phyloP scores from a whole-genome alignment of 2,113 vertebrate genomes.

The Poecilia latipinna region DNA sequence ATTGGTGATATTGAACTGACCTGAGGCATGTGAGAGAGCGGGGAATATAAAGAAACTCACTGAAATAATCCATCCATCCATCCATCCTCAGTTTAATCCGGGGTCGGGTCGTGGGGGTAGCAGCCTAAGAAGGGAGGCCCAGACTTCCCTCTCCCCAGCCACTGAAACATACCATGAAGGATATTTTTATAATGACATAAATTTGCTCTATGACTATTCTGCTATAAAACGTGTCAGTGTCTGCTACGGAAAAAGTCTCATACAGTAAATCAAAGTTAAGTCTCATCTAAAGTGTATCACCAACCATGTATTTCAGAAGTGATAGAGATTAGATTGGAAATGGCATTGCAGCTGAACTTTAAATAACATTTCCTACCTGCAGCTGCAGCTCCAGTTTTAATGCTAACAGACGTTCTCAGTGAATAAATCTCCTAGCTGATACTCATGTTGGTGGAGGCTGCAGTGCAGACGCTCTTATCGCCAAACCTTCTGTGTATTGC shows the following conservation, averaged over 20 bases:
- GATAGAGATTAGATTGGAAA: not conserved
- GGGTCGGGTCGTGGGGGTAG: too few relatives aligned
- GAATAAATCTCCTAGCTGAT: not conserved
- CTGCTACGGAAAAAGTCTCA: not conserved
- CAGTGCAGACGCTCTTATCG: slow-evolving; percentile 4
- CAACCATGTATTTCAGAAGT: not conserved
- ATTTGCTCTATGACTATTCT: not conserved
- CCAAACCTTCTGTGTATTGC: slow-evolving; percentile 2
- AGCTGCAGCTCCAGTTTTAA: not conserved
- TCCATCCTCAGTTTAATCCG: too few relatives aligned
- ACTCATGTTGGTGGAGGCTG: not conserved
- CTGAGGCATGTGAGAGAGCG: too few relatives aligned
- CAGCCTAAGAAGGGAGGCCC: too few relatives aligned
- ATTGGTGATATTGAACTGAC: too few relatives aligned
- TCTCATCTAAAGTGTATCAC: not conserved
- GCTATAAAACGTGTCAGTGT: not conserved
- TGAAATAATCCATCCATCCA: too few relatives aligned
- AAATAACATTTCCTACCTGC: not conserved
- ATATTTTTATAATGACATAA: not conserved
- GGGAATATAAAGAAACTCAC: too few relatives aligned
- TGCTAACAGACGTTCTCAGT: not conserved
- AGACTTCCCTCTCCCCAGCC: too few relatives aligned
- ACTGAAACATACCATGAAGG: too few relatives aligned
- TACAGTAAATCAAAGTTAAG: not conserved
- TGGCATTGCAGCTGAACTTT: not conserved